Conservation (phyloP, 2,113 vertebrate genomes). For the Megaceryle torquata region DNA sequence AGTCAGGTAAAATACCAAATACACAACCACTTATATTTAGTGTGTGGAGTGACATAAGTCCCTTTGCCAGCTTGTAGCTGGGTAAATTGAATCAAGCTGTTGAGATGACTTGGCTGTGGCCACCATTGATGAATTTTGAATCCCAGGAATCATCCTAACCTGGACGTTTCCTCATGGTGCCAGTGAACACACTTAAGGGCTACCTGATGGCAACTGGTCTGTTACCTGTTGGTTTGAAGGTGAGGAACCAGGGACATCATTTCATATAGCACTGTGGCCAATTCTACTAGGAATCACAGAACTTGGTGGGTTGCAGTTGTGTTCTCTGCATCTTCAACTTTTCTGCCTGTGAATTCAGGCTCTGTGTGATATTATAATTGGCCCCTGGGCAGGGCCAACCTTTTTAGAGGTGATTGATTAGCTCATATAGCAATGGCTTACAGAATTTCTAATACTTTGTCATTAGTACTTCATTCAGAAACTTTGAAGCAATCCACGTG, state of each 20-base stretch:
- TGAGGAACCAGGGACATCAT: background rate
- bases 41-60: background rate
- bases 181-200: background rate
- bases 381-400: background rate
- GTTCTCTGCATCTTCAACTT: background rate
- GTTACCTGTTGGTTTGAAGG: rapidly evolving
- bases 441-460: background rate
- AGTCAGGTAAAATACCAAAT: background rate
- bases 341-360: background rate
- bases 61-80: background rate
- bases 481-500: background rate
- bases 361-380: background rate
- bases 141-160: no score
- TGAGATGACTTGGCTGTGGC: background rate
- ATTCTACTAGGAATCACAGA: background rate
- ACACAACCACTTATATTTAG: background rate
- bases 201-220: background rate
- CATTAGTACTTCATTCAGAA: background rate
- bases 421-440: background rate
- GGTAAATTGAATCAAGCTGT: background rate
- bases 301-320: rapidly evolving
- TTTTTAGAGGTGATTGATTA: background rate
- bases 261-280: rapidly evolving
- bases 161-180: rapidly evolving
- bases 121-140: background rate